Evolutionary conservation across 2,797 vertebrate species (phyloP).

Genomic region (Micropoecilia bifurca): DNA sequence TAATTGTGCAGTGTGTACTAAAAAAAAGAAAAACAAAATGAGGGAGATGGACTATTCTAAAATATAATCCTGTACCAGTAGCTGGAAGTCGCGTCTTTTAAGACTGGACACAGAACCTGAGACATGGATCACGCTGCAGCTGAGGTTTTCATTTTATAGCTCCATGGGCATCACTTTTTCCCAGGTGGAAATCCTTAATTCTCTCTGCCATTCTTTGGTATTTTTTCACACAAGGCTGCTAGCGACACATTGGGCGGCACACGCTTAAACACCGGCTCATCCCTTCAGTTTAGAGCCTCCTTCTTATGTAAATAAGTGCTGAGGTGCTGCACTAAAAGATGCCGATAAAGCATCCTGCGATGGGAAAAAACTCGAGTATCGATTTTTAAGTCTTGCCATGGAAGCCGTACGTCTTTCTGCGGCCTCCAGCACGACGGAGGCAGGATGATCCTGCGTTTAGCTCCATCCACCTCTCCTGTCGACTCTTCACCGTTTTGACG

Average conservation of each 20-base stretch:
- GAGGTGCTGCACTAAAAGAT: background rate
- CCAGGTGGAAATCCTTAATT: background rate
- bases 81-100: background rate
- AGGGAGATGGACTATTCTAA: background rate
- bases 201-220: background rate
- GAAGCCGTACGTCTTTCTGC: background rate
- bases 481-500: background rate
- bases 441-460: background rate
- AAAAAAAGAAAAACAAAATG: background rate
- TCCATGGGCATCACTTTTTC: background rate
- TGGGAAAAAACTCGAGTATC: background rate
- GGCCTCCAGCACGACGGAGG: background rate
- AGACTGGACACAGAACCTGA: background rate
- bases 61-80: background rate
- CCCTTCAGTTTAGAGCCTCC: background rate
- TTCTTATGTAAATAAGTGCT: background rate
- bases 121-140: background rate
- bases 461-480: background rate
- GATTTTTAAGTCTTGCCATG: background rate
- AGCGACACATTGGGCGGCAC: background rate
- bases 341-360: background rate
- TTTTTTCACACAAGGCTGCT: background rate
- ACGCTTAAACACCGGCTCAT: background rate
- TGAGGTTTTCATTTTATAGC: background rate
- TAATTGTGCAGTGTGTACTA: background rate